phyloP scores from a whole-genome alignment of 2,113 vertebrate genomes.

The Sapayoa aenigma region DNA sequence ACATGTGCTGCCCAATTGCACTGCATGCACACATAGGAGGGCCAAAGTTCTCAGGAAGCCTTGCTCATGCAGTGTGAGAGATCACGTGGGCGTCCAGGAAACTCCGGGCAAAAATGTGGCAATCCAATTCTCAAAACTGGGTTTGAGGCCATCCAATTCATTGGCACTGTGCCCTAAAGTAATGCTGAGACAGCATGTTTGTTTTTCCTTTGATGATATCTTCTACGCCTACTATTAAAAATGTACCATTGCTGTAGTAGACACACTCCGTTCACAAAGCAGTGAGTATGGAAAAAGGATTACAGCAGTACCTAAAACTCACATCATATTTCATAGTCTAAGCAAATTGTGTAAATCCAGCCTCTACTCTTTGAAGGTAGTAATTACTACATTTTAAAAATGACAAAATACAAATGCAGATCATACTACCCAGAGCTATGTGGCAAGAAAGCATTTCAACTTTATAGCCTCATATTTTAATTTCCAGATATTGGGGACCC shows the following conservation, averaged over 20 bases:
- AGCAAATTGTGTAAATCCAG: not conserved
- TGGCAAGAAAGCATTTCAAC: not conserved
- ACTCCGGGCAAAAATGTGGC: not conserved
- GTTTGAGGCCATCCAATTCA: not conserved
- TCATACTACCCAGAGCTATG: not conserved
- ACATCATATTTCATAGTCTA: not conserved
- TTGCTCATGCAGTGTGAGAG: accelerated
- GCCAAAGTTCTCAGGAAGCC: not conserved
- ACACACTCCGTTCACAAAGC: not conserved
- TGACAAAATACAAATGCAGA: not conserved
- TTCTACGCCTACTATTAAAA: not conserved
- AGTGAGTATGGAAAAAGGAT: not conserved
- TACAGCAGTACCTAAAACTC: not conserved
- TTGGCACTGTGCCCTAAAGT: not conserved
- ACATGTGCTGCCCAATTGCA: not conserved
- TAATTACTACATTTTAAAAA: not conserved
- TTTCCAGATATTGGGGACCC: accelerated
- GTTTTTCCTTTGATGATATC: not conserved
- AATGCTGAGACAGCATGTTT: not conserved
- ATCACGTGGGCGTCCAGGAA: not conserved
- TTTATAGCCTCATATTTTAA: not conserved
- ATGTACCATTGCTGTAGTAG: not conserved
- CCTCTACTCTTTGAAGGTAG: not conserved
- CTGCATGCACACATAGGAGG: accelerated
- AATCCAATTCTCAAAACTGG: not conserved